Evolutionary conservation across 1,140 invertebrate species (phyloP).

Genomic region (Monochamus saltuarius): DNA sequence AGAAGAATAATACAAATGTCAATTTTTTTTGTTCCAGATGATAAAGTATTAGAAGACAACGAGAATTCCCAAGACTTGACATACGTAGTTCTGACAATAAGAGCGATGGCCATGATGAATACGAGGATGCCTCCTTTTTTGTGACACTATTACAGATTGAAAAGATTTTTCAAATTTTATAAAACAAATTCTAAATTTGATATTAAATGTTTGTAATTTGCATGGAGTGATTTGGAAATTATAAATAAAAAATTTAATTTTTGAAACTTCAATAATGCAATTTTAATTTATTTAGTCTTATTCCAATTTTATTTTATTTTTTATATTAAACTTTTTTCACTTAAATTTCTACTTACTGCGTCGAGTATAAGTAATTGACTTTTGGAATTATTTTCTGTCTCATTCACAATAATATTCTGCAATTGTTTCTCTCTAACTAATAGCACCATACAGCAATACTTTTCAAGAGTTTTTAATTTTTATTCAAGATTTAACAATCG

Average conservation of each 20-base stretch:
- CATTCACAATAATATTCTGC: not conserved
- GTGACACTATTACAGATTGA: constrained; percentile 16
- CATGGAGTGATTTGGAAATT: not conserved
- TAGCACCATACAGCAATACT: constrained; percentile 9
- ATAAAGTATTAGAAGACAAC: constrained; percentile 18
- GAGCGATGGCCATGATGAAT: constrained; percentile 14
- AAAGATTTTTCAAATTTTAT: constrained; percentile 6
- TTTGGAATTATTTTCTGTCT: not conserved
- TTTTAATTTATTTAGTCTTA: constrained; percentile 7
- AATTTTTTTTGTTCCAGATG: constrained; percentile 19
- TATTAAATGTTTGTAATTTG: constrained; percentile 11
- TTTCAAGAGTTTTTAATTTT: constrained; percentile 2
- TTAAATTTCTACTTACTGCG: constrained; percentile 6
- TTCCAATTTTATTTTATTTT: not conserved
- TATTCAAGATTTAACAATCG: no score
- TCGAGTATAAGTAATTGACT: constrained; percentile 6
- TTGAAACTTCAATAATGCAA: not conserved
- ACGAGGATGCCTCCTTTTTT: constrained; percentile 18
- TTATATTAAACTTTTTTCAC: constrained; percentile 2
- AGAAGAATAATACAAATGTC: not conserved
- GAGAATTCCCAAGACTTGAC: constrained; percentile 6
- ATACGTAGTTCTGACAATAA: constrained; percentile 11
- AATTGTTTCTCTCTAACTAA: constrained; percentile 5
- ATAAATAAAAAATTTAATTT: constrained; percentile 9
- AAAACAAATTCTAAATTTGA: no score